phyloP scores from a whole-genome alignment of 2,797 vertebrate genomes.

The Fundulus diaphanus region DNA sequence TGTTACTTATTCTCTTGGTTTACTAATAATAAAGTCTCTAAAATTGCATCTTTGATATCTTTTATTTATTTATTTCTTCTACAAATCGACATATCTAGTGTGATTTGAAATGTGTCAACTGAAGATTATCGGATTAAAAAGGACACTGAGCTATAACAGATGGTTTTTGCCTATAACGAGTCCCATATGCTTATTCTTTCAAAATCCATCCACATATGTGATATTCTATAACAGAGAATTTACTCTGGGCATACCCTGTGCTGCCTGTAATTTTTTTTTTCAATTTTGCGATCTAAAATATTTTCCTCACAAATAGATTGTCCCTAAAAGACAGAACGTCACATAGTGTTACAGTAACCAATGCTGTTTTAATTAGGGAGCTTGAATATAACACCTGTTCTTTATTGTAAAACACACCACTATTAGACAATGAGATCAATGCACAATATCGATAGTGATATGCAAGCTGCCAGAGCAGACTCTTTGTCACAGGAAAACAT shows the following conservation, averaged over 20 bases:
- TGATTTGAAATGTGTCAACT: conserved; percentile 54
- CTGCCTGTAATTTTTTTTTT: conserved; percentile 16
- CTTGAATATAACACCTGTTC: conserved; percentile 38
- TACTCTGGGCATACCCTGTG: conserved; percentile 5
- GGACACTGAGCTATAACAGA: conserved; percentile 63
- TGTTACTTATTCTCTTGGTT: background rate
- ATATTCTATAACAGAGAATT: conserved; percentile 36
- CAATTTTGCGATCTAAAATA: conserved; percentile 14
- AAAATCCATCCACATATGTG: conserved; percentile 32
- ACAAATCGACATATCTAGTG: conserved; percentile 43
- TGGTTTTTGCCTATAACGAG: conserved; percentile 60
- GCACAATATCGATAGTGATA: conserved; percentile 51
- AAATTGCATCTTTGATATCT: conserved; percentile 4
- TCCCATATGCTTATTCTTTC: conserved; percentile 60
- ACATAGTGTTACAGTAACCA: conserved; percentile 4
- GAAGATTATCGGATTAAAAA: conserved; percentile 55
- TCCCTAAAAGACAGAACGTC: conserved; percentile 8
- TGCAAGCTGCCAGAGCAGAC: conserved; percentile 74
- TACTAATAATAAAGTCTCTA: background rate
- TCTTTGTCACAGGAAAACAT: conserved; percentile 80
- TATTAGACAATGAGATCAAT: conserved; percentile 41
- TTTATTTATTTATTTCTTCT: conserved; percentile 4
- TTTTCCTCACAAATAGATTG: conserved; percentile 3
- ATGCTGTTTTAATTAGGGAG: conserved; percentile 45
- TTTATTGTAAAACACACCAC: conserved; percentile 21